Conservation (phyloP, 2,888 invertebrate species). For the Synergus japonicus region DNA sequence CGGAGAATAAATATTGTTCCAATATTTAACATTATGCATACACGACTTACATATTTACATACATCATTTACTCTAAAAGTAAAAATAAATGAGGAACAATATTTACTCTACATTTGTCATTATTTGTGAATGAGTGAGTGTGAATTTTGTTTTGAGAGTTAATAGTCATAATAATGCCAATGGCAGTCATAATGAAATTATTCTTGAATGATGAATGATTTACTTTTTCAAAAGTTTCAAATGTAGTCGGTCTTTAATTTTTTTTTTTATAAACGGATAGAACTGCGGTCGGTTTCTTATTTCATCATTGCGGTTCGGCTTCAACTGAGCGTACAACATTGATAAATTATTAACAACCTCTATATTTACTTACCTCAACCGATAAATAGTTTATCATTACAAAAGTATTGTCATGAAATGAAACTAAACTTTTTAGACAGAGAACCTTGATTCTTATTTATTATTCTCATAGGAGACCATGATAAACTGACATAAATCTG, state of each 20-base stretch:
- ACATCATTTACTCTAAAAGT: neutral
- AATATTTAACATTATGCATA: neutral
- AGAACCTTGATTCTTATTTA: neutral
- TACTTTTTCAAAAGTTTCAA: neutral
- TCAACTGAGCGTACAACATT: neutral
- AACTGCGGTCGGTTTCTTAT: neutral
- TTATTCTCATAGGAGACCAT: neutral
- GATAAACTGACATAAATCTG: neutral
- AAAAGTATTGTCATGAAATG: neutral
- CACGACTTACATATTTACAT: neutral
- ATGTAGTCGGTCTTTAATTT: slow-evolving; percentile 33
- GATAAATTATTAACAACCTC: neutral
- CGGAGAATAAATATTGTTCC: slow-evolving; percentile 13
- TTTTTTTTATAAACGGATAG: neutral
- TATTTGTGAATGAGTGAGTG: neutral
- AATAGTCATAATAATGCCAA: neutral
- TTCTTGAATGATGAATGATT: neutral
- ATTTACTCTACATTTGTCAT: neutral
- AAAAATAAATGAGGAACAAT: neutral
- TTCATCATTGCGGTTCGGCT: neutral
- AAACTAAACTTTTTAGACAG: neutral
- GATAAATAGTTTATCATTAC: neutral
- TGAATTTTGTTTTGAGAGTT: neutral
- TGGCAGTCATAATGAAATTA: neutral
- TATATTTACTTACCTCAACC: slow-evolving; percentile 8